These are phyloP conservation scores for Drosophila tanythrix DNA, from an alignment of 2,888 invertebrate genomes.

Conservation along the genomic window DNA sequence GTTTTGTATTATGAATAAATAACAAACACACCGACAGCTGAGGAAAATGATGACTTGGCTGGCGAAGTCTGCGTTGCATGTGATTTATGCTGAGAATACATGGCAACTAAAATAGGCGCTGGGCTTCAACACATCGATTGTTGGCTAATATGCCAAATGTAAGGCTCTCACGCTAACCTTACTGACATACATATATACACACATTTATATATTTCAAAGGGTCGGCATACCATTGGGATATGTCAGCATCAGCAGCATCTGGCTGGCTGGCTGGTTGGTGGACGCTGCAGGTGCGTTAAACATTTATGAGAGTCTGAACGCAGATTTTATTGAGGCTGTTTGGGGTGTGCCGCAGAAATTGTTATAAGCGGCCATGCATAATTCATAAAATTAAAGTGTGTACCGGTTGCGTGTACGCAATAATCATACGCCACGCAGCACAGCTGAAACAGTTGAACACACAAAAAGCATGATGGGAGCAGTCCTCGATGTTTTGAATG, in stretches of 20 bases:
- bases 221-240: slow-evolving; percentile 23
- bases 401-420: slow-evolving; percentile 76
- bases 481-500: slow-evolving; percentile 27
- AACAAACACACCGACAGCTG: slow-evolving; percentile 53
- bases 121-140: slow-evolving; percentile 51
- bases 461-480: neutral
- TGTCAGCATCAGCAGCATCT: slow-evolving; percentile 32
- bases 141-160: slow-evolving; percentile 49
- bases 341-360: slow-evolving; percentile 61
- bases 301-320: slow-evolving; percentile 72
- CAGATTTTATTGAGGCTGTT: slow-evolving; percentile 58
- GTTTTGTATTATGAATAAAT: slow-evolving; percentile 69
- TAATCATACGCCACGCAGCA: slow-evolving; percentile 65
- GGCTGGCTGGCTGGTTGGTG: slow-evolving; percentile 37
- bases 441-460: slow-evolving; percentile 1
- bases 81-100: slow-evolving; percentile 75
- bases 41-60: slow-evolving; percentile 18
- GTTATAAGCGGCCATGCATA: slow-evolving; percentile 76
- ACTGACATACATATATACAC: slow-evolving; percentile 26
- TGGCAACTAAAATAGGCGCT: slow-evolving; percentile 68
- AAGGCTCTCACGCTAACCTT: neutral
- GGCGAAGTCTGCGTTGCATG: slow-evolving; percentile 33
- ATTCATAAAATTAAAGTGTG: slow-evolving; percentile 77
- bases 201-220: slow-evolving; percentile 30
- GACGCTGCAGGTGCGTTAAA: slow-evolving; percentile 75